phyloP scores from a whole-genome alignment of 1,140 invertebrate species.

The Matsumurasca onukii region DNA sequence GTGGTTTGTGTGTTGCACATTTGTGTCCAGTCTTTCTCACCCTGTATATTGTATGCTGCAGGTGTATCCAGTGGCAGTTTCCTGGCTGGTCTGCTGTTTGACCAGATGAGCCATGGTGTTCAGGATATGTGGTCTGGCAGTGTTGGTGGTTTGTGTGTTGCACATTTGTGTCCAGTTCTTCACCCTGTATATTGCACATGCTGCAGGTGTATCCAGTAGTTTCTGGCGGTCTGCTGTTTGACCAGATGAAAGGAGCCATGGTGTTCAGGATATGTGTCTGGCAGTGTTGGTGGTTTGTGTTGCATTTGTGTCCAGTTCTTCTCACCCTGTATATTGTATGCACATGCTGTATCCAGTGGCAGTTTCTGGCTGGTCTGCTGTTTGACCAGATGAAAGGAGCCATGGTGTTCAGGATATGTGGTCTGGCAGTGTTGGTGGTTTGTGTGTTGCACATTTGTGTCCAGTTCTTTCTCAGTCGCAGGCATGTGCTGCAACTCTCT shows the following conservation, averaged over 20 bases:
- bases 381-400: slow-evolving; percentile 61
- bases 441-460: slow-evolving; percentile 61
- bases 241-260: slow-evolving; percentile 58
- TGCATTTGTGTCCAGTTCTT: slow-evolving; percentile 60
- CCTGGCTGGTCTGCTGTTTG: slow-evolving; percentile 67
- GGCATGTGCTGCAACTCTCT: slow-evolving; percentile 46
- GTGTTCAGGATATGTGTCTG: slow-evolving; percentile 69
- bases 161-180: slow-evolving; percentile 52
- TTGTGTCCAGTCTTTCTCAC: slow-evolving; percentile 55
- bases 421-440: slow-evolving; percentile 61
- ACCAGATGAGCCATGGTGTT: slow-evolving; percentile 63
- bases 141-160: slow-evolving; percentile 58
- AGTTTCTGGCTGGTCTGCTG: slow-evolving; percentile 69
- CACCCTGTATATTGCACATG: not conserved
- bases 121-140: slow-evolving; percentile 65
- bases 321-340: no score
- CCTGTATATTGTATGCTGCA: no score
- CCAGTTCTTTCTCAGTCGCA: slow-evolving; percentile 54
- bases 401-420: slow-evolving; percentile 69
- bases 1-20: slow-evolving; percentile 62
- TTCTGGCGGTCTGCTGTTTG: slow-evolving; percentile 68
- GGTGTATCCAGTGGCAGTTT: slow-evolving; percentile 75
- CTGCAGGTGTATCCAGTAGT: slow-evolving; percentile 68
- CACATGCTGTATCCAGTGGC: slow-evolving; percentile 67
- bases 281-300: slow-evolving; percentile 61